phyloP scores from a whole-genome alignment of 2,113 vertebrate genomes.

The Urocitellus parryii region DNA sequence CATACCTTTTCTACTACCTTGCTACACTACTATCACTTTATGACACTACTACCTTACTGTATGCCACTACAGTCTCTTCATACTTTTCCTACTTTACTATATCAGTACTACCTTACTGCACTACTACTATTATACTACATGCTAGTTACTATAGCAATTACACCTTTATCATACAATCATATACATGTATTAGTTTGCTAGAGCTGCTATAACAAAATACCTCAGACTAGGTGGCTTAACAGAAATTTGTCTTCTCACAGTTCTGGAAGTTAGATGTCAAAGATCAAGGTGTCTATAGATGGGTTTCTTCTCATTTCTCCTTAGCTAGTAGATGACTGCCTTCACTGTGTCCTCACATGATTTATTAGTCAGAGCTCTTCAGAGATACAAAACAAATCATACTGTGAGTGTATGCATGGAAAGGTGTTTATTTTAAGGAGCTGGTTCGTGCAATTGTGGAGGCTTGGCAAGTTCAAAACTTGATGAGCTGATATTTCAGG shows the following conservation, averaged over 20 bases:
- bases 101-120: neutral
- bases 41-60: neutral
- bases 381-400: neutral
- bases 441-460: neutral
- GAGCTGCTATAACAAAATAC: neutral
- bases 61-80: neutral
- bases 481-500: neutral
- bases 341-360: neutral
- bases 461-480: neutral
- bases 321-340: neutral
- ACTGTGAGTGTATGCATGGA: neutral
- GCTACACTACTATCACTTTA: neutral
- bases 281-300: neutral
- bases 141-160: neutral
- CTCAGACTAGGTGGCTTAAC: neutral
- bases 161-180: neutral
- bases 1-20: neutral
- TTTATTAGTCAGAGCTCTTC: neutral
- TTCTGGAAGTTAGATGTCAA: neutral
- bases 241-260: neutral
- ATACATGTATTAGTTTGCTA: neutral
- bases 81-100: neutral
- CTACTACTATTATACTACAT: neutral
- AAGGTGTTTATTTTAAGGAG: conserved; percentile 32
- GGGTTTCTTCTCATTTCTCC: neutral